phyloP scores from a whole-genome alignment of 2,113 vertebrate genomes.

The Salvelinus fontinalis region DNA sequence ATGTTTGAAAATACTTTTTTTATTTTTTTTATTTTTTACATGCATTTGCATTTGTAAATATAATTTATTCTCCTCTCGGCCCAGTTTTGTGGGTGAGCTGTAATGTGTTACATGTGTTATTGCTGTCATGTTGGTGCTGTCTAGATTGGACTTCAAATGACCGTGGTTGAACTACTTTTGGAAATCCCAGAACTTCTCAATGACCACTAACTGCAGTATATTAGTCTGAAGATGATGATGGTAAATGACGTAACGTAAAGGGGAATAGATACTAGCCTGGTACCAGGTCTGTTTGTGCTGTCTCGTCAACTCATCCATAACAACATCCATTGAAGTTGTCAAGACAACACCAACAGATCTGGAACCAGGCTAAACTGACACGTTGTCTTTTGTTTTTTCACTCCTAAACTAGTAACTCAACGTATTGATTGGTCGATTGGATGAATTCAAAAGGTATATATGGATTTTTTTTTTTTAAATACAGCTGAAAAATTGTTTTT shows the following conservation, averaged over 20 bases:
- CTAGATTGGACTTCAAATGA: slow-evolving; percentile 27
- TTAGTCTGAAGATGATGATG: background rate
- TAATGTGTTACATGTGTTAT: slow-evolving; percentile 18
- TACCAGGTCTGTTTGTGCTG: too few species aligned
- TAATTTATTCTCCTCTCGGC: slow-evolving; percentile 71
- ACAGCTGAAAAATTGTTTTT: background rate
- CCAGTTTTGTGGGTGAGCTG: slow-evolving; percentile 60
- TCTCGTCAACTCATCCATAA: too few species aligned
- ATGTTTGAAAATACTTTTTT: slow-evolving; percentile 51
- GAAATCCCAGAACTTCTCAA: slow-evolving; percentile 12
- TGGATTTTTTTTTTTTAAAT: too few species aligned
- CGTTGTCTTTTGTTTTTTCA: background rate
- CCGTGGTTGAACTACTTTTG: slow-evolving; percentile 22
- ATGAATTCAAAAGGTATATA: background rate
- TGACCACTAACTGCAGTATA: slow-evolving; percentile 18
- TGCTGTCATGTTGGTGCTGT: slow-evolving; percentile 20
- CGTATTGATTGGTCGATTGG: background rate
- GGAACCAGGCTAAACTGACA: too few species aligned
- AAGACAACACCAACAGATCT: too few species aligned
- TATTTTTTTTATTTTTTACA: slow-evolving; percentile 54
- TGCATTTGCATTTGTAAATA: slow-evolving; percentile 57
- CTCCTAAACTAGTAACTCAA: background rate
- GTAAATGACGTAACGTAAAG: too few species aligned
- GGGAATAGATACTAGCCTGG: slow-evolving; percentile 4
- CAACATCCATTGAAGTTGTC: too few species aligned